Evolutionary conservation across 2,797 vertebrate species (phyloP).

Genomic region (Eurystomus glaucurus): DNA sequence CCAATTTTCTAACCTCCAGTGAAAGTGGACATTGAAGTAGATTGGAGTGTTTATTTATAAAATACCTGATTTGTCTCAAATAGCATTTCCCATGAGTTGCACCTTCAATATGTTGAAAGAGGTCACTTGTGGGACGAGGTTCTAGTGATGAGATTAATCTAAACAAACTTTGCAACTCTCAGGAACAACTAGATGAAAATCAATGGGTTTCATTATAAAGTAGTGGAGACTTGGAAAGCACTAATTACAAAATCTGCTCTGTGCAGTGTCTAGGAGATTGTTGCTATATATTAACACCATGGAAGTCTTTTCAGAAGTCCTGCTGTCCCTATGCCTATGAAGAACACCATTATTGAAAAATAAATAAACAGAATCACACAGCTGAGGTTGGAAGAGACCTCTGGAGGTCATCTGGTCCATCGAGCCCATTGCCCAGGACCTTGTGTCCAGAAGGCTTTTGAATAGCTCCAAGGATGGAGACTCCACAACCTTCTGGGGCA

Average conservation of each 20-base stretch:
- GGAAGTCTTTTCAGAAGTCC: neutral
- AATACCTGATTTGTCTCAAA: neutral
- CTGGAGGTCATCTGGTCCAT: neutral
- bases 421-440: neutral
- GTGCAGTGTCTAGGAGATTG: neutral
- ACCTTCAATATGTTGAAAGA: neutral
- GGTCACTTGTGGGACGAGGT: neutral
- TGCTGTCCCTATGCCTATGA: neutral
- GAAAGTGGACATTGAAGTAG: neutral
- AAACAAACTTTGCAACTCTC: neutral
- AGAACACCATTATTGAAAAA: neutral
- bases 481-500: neutral
- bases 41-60: constrained; percentile 1
- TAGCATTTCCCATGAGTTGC: neutral
- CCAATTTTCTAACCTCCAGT: neutral
- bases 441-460: neutral
- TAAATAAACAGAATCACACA: neutral
- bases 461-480: neutral
- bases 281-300: neutral
- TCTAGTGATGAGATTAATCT: neutral
- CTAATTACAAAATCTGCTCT: neutral
- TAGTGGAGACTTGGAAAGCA: neutral
- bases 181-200: neutral
- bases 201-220: neutral
- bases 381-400: neutral